phyloP scores from a whole-genome alignment of 2,888 invertebrate species.

The Drosophila vallismaia region DNA sequence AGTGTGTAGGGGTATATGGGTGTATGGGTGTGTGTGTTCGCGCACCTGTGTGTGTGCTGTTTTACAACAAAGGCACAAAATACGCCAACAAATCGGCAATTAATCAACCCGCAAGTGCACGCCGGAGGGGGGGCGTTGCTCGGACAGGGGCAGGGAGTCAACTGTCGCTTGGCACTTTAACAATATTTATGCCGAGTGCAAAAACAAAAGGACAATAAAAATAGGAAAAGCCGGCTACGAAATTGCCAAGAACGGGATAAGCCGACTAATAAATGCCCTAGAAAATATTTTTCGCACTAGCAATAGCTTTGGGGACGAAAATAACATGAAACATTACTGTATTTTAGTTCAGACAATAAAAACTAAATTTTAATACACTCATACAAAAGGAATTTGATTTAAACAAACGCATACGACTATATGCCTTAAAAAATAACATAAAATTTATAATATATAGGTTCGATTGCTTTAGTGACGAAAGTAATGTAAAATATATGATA shows the following conservation, averaged over 20 bases:
- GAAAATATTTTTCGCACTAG: neutral
- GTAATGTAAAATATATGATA: too few relatives aligned
- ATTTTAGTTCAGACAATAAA: too few relatives aligned
- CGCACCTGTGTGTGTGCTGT: slow-evolving; percentile 27
- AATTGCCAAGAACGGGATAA: neutral
- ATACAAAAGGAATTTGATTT: too few relatives aligned
- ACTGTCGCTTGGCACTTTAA: slow-evolving; percentile 70
- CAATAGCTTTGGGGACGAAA: too few relatives aligned
- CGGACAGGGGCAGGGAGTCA: slow-evolving; percentile 23
- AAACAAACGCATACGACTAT: too few relatives aligned
- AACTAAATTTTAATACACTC: too few relatives aligned
- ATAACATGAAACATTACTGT: too few relatives aligned
- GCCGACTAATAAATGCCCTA: slow-evolving; percentile 5
- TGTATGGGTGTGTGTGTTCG: slow-evolving; percentile 17
- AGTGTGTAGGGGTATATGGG: slow-evolving; percentile 41
- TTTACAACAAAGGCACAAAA: slow-evolving; percentile 53
- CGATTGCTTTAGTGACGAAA: too few relatives aligned
- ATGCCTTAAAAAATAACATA: too few relatives aligned
- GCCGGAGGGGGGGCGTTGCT: slow-evolving; percentile 12
- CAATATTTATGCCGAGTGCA: slow-evolving; percentile 66
- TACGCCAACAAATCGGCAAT: slow-evolving; percentile 77
- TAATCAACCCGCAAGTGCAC: slow-evolving; percentile 65
- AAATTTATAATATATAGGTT: too few relatives aligned
- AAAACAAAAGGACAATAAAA: slow-evolving; percentile 55
- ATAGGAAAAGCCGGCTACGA: slow-evolving; percentile 11